Evolutionary conservation across 2,888 invertebrate genomes (phyloP), one percentile per base, ranked within the genome.

Genomic region (Druceiella hillmani): DNA sequence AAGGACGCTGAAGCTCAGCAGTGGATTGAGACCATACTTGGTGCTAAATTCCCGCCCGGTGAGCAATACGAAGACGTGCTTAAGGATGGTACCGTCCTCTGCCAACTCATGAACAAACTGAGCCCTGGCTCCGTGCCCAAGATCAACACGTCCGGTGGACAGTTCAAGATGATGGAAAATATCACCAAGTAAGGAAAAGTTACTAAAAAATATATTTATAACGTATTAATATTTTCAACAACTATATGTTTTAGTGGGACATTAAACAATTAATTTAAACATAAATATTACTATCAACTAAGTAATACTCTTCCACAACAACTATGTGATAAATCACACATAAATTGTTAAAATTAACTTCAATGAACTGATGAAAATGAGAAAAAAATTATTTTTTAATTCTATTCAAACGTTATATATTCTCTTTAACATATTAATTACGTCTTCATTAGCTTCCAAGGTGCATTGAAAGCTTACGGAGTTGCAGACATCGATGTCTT

Each of bases 101-200:
- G 95, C 77, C 83, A 85, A 57, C 68, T 99, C 55, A 91, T 98
- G 73, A 98, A 99, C 79, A 90, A 87, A 62, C 69, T 99, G 52
- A 71, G 80, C 49, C 97, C 98, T 31, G 93, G 93, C 54, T 74
- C 88, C 47, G 74, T 97, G 44, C 59, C 80, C 58, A 97, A 95
- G 69, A 84, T 98, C 71, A 95, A 98, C 78, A 81, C 83, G 51
- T 80, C 83, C 31, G 94, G 95, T 52, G 94, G 95, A 61, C 94
- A 95, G 61, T 99, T 99, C 83, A 98, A 97, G 63, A 86, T 98
- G 84, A 99, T 99, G 98, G 98, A 99, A 69, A 99, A 99, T 78
- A 92, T 98, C 66, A 92, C 90, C 72, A 76, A 83, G 86, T 95
- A 62, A 78, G 81, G 70, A 17, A n/a, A n/a, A n/a, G n/a, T n/a